Evolutionary conservation across 1,140 invertebrate genomes (phyloP), one percentile per base, ranked within the genome.

Genomic region (Tetraneura akinire): DNA sequence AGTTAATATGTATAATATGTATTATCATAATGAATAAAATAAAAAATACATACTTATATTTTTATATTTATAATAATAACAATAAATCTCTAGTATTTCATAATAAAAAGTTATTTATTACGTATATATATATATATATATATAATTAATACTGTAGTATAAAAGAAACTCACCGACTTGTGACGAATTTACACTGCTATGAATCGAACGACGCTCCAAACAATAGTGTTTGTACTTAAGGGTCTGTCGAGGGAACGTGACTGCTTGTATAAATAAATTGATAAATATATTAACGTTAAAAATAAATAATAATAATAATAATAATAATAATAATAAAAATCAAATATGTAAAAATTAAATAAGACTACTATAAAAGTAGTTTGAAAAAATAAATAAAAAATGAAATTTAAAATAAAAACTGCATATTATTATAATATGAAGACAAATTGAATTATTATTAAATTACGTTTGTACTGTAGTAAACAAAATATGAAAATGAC

Each of bases 151-250:
- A 21, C 21, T 5, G 10, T 0, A 23, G 10, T 73, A 2, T 18
- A 51, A 49, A 14, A 71, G 26, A 53, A 73, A 73, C 18, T 42
- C 32, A 57, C 73, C 57, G 16, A 57, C 73, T 32, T 76, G 73
- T 57, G 18, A 53, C 18, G 18, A 32, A 57, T 9, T 21, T n/a
- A n/a, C n/a, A 18, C 8, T 29, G 55, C 9, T 57, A n/a, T 45
- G 13, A 76, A 76, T 23, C 51, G 18, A 14, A 21, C 32, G 32
- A 57, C 6, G 29, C 51, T 1, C 26, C 3, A 3, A 53, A 21
- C 21, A 47, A 51, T 73, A 23, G 42, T 57, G n/a, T 6, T 14
- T 14, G n/a, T 23, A 14, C 26, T 53, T 21, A 45, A 66, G 37
- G 32, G n/a, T 45, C 5, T 32, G n/a, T 32, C 11, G 32, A 42